Conservation (phyloP, 2,888 invertebrate species). For the Erebia ligea region DNA sequence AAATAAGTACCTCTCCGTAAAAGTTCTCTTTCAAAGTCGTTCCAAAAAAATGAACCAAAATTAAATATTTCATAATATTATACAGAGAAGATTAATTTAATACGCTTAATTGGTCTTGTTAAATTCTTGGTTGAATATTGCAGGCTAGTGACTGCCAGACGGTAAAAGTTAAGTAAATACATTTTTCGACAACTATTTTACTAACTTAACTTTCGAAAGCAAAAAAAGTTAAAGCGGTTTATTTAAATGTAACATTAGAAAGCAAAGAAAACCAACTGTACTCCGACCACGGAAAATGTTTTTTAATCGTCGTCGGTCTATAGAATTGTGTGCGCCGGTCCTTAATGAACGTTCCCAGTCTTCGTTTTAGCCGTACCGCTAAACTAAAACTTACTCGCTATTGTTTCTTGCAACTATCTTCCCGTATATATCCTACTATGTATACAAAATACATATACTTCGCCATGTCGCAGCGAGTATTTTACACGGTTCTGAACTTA, state of each 20-base stretch:
- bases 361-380: constrained; percentile 35
- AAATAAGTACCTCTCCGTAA: constrained; percentile 7
- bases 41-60: background rate
- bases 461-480: constrained; percentile 62
- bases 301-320: constrained; percentile 17
- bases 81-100: constrained; percentile 1
- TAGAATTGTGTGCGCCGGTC: constrained; percentile 31
- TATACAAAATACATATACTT: constrained; percentile 52
- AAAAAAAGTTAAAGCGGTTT: constrained; percentile 22
- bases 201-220: constrained; percentile 11
- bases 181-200: constrained; percentile 10
- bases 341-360: constrained; percentile 50
- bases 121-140: background rate
- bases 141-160: constrained; percentile 4
- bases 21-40: constrained; percentile 3
- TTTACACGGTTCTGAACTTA: constrained; percentile 45
- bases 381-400: constrained; percentile 64
- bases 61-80: background rate
- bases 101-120: background rate
- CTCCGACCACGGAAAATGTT: constrained; percentile 10
- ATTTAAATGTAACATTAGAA: constrained; percentile 26
- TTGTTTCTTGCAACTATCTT: constrained; percentile 62
- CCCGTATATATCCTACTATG: constrained; percentile 52
- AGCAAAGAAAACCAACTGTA: constrained; percentile 22
- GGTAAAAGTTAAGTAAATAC: constrained; percentile 4